Base-by-base conservation (phyloP, 1,140 invertebrate species). In the Meloidogyne hapla region DNA sequence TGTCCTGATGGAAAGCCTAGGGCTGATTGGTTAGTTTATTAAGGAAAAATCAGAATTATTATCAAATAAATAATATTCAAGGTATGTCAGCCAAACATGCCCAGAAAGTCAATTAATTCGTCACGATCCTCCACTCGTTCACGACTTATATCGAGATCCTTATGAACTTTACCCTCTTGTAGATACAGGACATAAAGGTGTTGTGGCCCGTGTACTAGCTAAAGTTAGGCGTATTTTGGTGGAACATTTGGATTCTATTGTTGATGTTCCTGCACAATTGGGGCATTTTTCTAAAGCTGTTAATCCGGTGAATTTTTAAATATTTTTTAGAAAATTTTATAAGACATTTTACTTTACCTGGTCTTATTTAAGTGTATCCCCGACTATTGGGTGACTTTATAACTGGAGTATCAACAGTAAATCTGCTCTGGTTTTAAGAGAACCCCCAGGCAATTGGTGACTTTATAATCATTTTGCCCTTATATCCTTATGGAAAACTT, bases 51-150 rank as follows among this genome's bases (percentile, higher is more conserved):
- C 40, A 42, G 40, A 42, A 64, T 64, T 64, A 64, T 9, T 21
- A 23, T 21, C 1, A 8, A 64, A 12, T 13, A 26, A 64, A n/a
- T 63, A 65, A 38, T 42, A 28, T 23, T 13, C 23, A 18, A 86
- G 83, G 83, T 85, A 85, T 69, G 80, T 86, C n/a, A 77, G 73
- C 4, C 84, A 86, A 78, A 86, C 81, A 13, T 86, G 84, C 62
- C 85, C 85, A 15, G 83, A 87, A 56, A 66, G 71, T 42, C 75
- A 87, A 45, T 74, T 86, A 26, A 80, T 78, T 26, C 74, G 25
- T 8, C 84, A 86, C 61, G 63, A 83, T 68, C 85, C 85, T 4
- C 84, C 84, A 33, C 74, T 87, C 25, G 79, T 86, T 45, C 86
- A 84, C 66, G 82, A 85, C 42, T 33, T 85, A 13, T 71, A 77